A percentile compares a stretch with the other conserved stretches of the same genome.
Conservation (phyloP, 2,888 invertebrate species). For the Cephonodes hylas region DNA sequence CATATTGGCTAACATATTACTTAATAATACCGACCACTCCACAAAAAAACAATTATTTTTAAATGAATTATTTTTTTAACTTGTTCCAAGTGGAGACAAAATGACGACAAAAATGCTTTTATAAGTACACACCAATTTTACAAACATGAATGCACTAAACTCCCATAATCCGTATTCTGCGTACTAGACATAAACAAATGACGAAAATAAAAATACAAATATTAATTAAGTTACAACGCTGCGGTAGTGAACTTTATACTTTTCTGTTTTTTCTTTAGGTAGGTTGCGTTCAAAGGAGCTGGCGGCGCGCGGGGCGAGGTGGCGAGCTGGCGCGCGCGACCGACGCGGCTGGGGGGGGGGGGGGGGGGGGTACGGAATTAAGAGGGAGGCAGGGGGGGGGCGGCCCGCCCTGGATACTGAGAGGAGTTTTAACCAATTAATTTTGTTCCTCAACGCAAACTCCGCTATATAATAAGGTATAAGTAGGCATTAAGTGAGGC, state of each 20-base stretch:
- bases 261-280: conserved; percentile 81
- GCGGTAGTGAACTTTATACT: conserved; percentile 73
- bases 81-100: too few relatives aligned
- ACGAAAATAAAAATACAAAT: conserved; percentile 23
- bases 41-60: too few relatives aligned
- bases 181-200: too few relatives aligned
- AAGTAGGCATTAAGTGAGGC: conserved; percentile 80
- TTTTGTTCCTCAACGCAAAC: conserved; percentile 83
- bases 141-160: too few relatives aligned
- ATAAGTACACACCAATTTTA: too few relatives aligned
- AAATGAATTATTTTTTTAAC: too few relatives aligned
- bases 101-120: too few relatives aligned
- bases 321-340: conserved; percentile 53
- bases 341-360: conserved; percentile 47
- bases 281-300: conserved; percentile 81
- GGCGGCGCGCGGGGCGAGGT: conserved; percentile 57
- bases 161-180: too few relatives aligned
- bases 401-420: conserved; percentile 79
- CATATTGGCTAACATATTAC: too few relatives aligned
- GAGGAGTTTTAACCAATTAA: conserved; percentile 83
- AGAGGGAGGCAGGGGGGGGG: conserved; percentile 71
- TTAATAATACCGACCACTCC: too few relatives aligned
- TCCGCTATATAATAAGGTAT: conserved; percentile 82
- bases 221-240: conserved; percentile 77
- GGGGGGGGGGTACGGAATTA: conserved; percentile 64